Percentiles rank a stretch among this genome's conserved stretches.
phyloP scores from a whole-genome alignment of 2,888 invertebrate species.

The Drosophila flavopinicola region DNA sequence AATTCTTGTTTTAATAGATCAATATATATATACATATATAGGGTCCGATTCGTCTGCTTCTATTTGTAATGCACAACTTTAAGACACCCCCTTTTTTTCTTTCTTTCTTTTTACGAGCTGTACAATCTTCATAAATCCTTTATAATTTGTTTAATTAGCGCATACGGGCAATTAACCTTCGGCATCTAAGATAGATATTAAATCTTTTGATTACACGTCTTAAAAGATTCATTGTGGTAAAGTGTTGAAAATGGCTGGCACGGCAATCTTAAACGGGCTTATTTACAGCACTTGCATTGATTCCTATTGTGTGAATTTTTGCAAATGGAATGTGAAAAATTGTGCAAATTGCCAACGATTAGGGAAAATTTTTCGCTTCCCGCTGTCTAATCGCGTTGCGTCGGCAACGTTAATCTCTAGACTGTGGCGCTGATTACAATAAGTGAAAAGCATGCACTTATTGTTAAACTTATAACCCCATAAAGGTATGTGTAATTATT shows the following conservation, averaged over 20 bases:
- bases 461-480: conserved; percentile 31
- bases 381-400: background rate
- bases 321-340: conserved; percentile 22
- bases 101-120: background rate
- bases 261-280: conserved; percentile 8
- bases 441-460: conserved; percentile 33
- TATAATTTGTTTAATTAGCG: background rate
- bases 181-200: background rate
- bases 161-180: background rate
- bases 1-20: too few species aligned
- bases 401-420: conserved; percentile 14
- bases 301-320: conserved; percentile 32
- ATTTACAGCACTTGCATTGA: conserved; percentile 4
- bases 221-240: background rate
- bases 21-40: background rate
- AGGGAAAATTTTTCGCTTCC: conserved; percentile 14
- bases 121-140: background rate
- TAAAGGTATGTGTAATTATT: conserved; percentile 53
- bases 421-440: conserved; percentile 36
- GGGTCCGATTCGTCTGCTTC: background rate
- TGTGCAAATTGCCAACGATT: conserved; percentile 18
- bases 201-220: background rate
- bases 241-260: conserved; percentile 7
- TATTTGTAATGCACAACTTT: background rate
- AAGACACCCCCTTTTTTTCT: background rate